Percentiles rank a stretch among this genome's conserved stretches.
Conservation (phyloP, 2,113 vertebrate genomes). For the Fregetta grallaria region DNA sequence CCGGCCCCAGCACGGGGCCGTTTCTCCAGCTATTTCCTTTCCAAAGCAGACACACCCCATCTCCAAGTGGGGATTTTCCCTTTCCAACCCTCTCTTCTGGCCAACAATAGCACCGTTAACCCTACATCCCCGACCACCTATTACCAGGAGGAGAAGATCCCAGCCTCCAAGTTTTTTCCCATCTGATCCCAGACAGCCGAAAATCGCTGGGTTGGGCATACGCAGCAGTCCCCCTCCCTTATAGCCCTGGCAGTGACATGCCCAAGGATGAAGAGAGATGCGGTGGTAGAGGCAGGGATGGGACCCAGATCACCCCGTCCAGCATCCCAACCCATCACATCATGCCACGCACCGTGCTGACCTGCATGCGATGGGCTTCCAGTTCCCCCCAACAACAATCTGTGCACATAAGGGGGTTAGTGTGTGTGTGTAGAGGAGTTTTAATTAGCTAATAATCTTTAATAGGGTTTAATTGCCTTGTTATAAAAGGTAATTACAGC, state of each 20-base stretch:
- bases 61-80: not conserved
- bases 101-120: not conserved
- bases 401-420: not conserved
- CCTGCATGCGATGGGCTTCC: not conserved
- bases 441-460: constrained; percentile 61
- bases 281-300: not conserved
- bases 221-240: accelerated
- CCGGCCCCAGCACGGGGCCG: accelerated
- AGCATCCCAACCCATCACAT: not conserved
- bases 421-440: not conserved
- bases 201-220: accelerated
- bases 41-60: not conserved
- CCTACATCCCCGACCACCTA: not conserved
- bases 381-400: not conserved
- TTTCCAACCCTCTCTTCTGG: not conserved
- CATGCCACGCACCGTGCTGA: accelerated
- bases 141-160: not conserved
- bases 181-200: not conserved
- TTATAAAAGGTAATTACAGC: constrained; percentile 60
- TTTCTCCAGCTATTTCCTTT: not conserved
- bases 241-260: not conserved
- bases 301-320: not conserved
- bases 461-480: constrained; percentile 61
- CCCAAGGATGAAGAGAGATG: not conserved
- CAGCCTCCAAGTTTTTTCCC: not conserved